phyloP scores from a whole-genome alignment of 2,888 invertebrate species.

The Euspilapteryx auroguttella region DNA sequence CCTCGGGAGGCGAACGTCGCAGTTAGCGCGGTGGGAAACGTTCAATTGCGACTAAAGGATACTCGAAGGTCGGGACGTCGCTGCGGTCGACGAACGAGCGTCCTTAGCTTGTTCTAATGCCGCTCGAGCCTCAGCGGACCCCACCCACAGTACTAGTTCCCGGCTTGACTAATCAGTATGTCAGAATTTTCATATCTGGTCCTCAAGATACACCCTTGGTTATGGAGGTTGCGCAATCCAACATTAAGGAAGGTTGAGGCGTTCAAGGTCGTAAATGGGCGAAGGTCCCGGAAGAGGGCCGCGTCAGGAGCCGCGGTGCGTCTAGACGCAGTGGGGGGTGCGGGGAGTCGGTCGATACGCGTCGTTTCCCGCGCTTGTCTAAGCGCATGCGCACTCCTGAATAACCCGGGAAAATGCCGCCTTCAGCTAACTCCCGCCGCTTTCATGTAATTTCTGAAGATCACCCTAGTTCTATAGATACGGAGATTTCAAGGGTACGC shows the following conservation, averaged over 20 bases:
- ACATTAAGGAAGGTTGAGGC: conserved; percentile 54
- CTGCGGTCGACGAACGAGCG: conserved; percentile 36
- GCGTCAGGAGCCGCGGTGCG: conserved; percentile 32
- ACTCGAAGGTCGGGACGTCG: conserved; percentile 31
- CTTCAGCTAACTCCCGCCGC: conserved; percentile 14
- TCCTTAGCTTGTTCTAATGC: conserved; percentile 19
- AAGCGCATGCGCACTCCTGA: conserved; percentile 46
- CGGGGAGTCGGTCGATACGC: conserved; percentile 47
- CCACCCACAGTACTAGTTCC: too few species aligned
- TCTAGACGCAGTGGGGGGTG: conserved; percentile 49
- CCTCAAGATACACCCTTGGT: conserved; percentile 9
- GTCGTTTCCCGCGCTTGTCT: conserved; percentile 54
- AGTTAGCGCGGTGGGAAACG: conserved; percentile 15
- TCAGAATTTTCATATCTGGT: too few species aligned
- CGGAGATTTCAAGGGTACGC: too few species aligned
- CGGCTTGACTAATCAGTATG: too few species aligned
- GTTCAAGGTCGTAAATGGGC: conserved; percentile 53
- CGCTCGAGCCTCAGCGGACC: conserved; percentile 10
- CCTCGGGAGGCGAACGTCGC: conserved; percentile 15
- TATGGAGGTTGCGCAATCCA: conserved; percentile 33
- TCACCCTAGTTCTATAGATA: too few species aligned
- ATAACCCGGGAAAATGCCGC: conserved; percentile 19
- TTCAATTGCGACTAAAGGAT: conserved; percentile 27
- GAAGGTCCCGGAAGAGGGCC: conserved; percentile 52
- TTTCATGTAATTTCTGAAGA: too few species aligned